Base-by-base conservation (phyloP, 1,140 invertebrate species). In the Drosophila azteca region DNA sequence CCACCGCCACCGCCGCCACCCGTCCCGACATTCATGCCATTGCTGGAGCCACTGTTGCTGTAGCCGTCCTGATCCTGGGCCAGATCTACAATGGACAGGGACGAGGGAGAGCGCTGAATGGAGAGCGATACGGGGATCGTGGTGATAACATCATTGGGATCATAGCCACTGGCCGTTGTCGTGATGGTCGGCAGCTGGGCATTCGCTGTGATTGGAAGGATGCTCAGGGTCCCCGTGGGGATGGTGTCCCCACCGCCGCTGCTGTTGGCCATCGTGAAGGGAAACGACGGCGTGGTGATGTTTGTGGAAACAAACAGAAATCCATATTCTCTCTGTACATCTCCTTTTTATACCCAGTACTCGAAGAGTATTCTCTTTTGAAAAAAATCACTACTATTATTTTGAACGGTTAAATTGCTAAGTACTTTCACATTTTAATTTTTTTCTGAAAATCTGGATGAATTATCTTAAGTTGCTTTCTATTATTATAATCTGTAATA, bases 251-350 rank as follows among this genome's bases (percentile, higher is more conserved):
- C 79, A 2, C 68, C 66, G 6, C 84, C 77, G 57, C 64, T 91
- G 29, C 84, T 78, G 57, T 67, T 91, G 24, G 84, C 74, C 17
- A 91, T 84, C 0, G 84, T 81, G 60, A 91, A 91, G 22, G 90
- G 90, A 26, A 91, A 91, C 9, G 90, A 91, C 2, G 90, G 57
- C 2, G 90, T 90, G 4, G 90, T 90, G 7, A 91, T 91, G 31
- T 89, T 90, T 0, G 64, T 78, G 11, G 89, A n/a, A n/a, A n/a
- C n/a, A n/a, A n/a, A n/a, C n/a, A n/a, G n/a, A n/a, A n/a, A n/a
- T n/a, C n/a, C n/a, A n/a, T n/a, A n/a, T n/a, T n/a, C n/a, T n/a
- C n/a, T n/a, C n/a, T n/a, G n/a, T n/a, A n/a, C n/a, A n/a, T n/a
- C n/a, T n/a, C n/a, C n/a, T n/a, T n/a, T n/a, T n/a, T n/a, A n/a